Evolutionary conservation across 2,888 invertebrate genomes (phyloP), one percentile per base, ranked within the genome.

Genomic region (Troilus luridus): DNA sequence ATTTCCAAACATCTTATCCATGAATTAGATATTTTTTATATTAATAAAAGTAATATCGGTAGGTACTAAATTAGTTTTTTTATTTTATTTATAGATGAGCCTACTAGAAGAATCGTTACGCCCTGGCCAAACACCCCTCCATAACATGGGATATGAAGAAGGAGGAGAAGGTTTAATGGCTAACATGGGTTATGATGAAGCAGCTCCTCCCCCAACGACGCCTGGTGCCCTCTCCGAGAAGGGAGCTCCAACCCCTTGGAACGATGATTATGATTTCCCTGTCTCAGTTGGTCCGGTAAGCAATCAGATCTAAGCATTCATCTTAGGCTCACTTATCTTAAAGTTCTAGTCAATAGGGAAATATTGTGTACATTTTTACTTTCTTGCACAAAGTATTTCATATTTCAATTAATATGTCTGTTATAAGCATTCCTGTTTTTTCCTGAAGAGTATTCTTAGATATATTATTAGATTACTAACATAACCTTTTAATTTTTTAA

Each of bases 201-300:
- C 95, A 94, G 94, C 96, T 94, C 94, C 96, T 94, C 94, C 96
- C 93, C 94, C 96, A 93, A 94, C 95, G 93, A 95, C 96, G 94
- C 96, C 96, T 94, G 95, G 95, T 67, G 94, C 94, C 27, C 95
- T 95, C 94, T 96, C 96, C 0, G 96, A 96, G 93, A 94, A 95
- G 92, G 95, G 95, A 91, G 94, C 95, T 60, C 95, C 95, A 2
- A 96, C 96, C 11, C 96, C 96, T 8, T 96, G 96, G 96, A 95
- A 94, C 93, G 95, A 96, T 92, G 97, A 97, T 93, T 97, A 97
- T 94, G 98, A 98, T 93, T 96, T 97, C 93, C 97, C 98, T 85
- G 96, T 96, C 91, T 97, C 97, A 91, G 97, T 97, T 92, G 97
- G 97, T 94, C 97, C 97, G 93, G 97, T 97, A 95, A 95, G 96